Evolutionary conservation across 1,140 invertebrate genomes (phyloP), one percentile per base, ranked within the genome.

Genomic region (Caenorhabditis inopinata): DNA sequence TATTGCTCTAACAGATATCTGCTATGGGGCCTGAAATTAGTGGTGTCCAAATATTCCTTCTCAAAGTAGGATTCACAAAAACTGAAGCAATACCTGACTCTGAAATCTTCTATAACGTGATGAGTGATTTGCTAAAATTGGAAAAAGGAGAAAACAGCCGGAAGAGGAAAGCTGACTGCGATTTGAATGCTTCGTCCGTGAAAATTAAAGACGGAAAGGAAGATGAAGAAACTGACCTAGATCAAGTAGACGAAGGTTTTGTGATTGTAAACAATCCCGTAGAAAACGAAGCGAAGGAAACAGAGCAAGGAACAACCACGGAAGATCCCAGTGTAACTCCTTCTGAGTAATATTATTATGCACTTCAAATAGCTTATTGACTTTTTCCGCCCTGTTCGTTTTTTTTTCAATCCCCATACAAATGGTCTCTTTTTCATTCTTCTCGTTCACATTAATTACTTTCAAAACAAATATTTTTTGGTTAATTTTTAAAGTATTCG

Each of bases 161-260:
- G 29, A 75, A 75, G 47, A 47, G 74, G 23, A 75, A 75, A 49
- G 74, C 47, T 23, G 74, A 49, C 27, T 75, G 74, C 29, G 74
- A 75, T 75, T 32, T 75, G 6, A 48, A 48, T 25, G 47, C 47
- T 6, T 75, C 74, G 9, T 25, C 45, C 11, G 35, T 75, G 1
- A 48, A 47, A 21, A 49, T 75, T n/a, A 75, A 48, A 23, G 35
- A 48, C 48, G 45, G 74, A 48, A 75, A 75, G n/a, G 58, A 68
- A 38, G 58, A 38, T 6, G 58, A 68, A 12, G 32, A 68, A 58
- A 29, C 25, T 18, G 58, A 68, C 21, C 58, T 38, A 38, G 58
- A 68, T n/a, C 58, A 68, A 68, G 58, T 68, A 21, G 58, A 68
- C 12, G 58, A 68, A 68, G 58, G 58, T 21, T 68, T 68, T 16